Evolutionary conservation across 1,140 invertebrate species (phyloP).

Genomic region (Drosophila persimilis): DNA sequence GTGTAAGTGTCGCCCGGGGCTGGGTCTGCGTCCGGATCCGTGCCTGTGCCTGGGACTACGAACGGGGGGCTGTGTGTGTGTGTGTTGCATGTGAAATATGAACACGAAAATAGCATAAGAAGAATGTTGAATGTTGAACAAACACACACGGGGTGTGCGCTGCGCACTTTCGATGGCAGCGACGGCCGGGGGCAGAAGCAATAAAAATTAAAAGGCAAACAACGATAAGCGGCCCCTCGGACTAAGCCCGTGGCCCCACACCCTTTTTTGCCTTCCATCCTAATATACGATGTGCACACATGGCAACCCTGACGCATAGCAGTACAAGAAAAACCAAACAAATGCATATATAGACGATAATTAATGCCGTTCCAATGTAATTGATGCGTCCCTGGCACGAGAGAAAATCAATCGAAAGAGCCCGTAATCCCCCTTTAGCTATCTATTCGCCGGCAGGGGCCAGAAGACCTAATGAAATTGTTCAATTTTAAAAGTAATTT

Average conservation of each 20-base stretch:
- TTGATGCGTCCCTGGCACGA: constrained; percentile 67
- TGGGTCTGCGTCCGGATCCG: constrained; percentile 17
- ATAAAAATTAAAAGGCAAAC: constrained; percentile 79
- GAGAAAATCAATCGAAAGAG: constrained; percentile 61
- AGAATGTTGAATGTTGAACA: constrained; percentile 37
- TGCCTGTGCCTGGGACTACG: constrained; percentile 34
- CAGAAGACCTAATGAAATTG: constrained; percentile 10
- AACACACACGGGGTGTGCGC: constrained; percentile 45
- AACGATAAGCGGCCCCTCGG: constrained; percentile 62
- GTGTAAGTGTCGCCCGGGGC: constrained; percentile 24
- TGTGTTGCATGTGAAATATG: constrained; percentile 66
- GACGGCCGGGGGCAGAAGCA: constrained; percentile 36
- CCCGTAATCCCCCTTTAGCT: neutral
- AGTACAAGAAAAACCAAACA: constrained; percentile 61
- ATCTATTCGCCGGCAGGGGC: neutral
- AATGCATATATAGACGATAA: constrained; percentile 56
- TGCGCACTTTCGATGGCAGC: constrained; percentile 1
- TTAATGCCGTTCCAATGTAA: constrained; percentile 44
- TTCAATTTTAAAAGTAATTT: constrained; percentile 36
- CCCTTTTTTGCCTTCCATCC: constrained; percentile 5
- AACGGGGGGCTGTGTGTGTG: constrained; percentile 41
- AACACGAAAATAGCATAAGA: constrained; percentile 73
- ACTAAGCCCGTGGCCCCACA: constrained; percentile 7
- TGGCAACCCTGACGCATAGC: constrained; percentile 70
- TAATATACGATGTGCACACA: constrained; percentile 39